phyloP scores from a whole-genome alignment of 2,797 vertebrate genomes.

The Tapirus indicus region DNA sequence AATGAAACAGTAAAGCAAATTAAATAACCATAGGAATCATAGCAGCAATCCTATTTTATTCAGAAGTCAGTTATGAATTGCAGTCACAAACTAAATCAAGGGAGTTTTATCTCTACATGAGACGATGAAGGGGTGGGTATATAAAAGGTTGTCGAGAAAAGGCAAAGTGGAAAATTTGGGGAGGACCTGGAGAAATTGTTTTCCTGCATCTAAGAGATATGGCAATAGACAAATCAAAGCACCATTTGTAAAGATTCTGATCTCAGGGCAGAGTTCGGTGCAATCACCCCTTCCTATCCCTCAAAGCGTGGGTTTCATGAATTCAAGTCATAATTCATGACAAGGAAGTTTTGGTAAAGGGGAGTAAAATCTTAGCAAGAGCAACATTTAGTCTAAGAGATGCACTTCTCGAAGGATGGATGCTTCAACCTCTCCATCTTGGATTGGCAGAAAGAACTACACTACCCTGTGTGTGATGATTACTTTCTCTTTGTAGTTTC shows the following conservation, averaged over 20 bases:
- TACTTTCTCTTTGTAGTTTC: background rate
- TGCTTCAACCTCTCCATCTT: background rate
- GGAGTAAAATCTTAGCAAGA: background rate
- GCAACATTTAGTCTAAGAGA: background rate
- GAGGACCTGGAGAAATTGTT: background rate
- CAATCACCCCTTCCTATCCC: background rate
- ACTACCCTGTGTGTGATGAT: background rate
- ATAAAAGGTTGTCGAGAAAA: slow-evolving; percentile 28
- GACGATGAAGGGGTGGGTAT: background rate
- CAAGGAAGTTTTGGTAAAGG: background rate
- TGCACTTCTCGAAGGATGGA: background rate
- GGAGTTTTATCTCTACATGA: slow-evolving; percentile 15
- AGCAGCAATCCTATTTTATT: background rate
- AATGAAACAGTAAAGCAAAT: slow-evolving; percentile 36
- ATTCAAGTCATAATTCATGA: background rate
- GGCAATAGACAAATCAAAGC: background rate
- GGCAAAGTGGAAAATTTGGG: background rate
- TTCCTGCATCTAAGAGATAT: background rate
- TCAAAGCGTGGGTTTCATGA: background rate
- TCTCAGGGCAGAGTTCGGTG: background rate
- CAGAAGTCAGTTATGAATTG: slow-evolving; percentile 7
- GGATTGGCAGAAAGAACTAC: background rate
- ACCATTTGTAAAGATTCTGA: background rate
- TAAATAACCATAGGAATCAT: background rate
- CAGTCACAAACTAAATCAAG: background rate